phyloP scores from a whole-genome alignment of 1,140 invertebrate genomes.

The Berghia stephanieae region DNA sequence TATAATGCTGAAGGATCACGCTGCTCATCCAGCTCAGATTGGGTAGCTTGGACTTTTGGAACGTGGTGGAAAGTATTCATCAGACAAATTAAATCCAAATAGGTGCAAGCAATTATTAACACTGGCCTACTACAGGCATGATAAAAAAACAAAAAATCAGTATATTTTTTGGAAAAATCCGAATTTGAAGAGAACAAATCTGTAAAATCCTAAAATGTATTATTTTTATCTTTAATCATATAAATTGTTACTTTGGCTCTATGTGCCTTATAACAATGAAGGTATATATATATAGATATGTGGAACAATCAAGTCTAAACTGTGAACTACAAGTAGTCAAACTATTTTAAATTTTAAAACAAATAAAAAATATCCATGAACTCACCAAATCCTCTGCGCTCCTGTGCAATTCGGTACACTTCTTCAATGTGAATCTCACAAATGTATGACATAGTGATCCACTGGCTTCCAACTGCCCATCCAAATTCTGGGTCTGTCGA shows the following conservation, averaged over 20 bases:
- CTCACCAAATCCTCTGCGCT: conserved; percentile 26
- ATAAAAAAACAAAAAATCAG: too few relatives aligned
- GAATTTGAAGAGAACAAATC: neutral
- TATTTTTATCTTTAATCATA: neutral
- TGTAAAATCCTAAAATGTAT: neutral
- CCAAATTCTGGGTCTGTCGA: too few relatives aligned
- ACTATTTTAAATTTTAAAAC: neutral
- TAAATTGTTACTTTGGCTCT: neutral
- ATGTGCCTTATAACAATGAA: neutral
- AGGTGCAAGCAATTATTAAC: too few relatives aligned
- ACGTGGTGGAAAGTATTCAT: too few relatives aligned
- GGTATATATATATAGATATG: neutral
- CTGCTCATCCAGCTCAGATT: too few relatives aligned
- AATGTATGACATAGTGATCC: neutral
- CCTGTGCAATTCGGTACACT: conserved; percentile 23
- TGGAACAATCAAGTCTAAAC: neutral
- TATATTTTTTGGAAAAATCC: too few relatives aligned
- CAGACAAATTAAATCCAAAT: too few relatives aligned
- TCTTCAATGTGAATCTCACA: conserved; percentile 30
- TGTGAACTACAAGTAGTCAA: neutral
- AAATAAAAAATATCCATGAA: neutral
- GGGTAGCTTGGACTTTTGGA: too few relatives aligned
- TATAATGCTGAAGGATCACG: too few relatives aligned
- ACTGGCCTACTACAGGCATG: too few relatives aligned
- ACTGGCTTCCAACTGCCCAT: neutral